Evolutionary conservation across 2,113 vertebrate genomes (phyloP).

Genomic region (Syngnathus scovelli): DNA sequence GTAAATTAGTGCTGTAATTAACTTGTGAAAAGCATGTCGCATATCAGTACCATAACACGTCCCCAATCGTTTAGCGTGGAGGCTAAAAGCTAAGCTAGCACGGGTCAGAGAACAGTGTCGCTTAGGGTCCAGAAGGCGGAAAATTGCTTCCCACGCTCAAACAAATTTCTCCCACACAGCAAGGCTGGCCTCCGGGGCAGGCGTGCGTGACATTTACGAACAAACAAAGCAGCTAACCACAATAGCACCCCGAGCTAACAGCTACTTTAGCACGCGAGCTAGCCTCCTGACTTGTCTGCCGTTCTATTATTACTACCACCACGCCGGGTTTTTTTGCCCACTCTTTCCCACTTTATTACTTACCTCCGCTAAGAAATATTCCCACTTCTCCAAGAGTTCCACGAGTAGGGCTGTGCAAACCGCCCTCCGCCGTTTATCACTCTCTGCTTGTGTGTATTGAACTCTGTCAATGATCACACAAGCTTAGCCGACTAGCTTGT

Average conservation of each 20-base stretch:
- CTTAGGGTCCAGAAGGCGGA: not conserved
- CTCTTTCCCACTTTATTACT: constrained; percentile 38
- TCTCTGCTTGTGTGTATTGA: constrained; percentile 66
- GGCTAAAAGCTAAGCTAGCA: constrained; percentile 23
- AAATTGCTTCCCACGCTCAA: not conserved
- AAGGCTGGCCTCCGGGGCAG: constrained; percentile 16
- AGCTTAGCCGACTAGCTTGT: constrained; percentile 56
- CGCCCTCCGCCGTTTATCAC: constrained; percentile 17
- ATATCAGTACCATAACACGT: constrained; percentile 23
- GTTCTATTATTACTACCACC: constrained; percentile 21
- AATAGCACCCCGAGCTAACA: constrained; percentile 34
- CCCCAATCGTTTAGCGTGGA: constrained; percentile 20
- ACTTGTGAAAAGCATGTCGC: constrained; percentile 10
- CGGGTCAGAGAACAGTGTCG: constrained; percentile 32
- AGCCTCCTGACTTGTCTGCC: constrained; percentile 20
- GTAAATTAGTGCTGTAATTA: not conserved
- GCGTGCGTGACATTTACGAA: constrained; percentile 38
- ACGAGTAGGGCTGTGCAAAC: not conserved
- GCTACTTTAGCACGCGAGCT: constrained; percentile 52
- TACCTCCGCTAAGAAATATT: constrained; percentile 1
- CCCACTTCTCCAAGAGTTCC: constrained; percentile 8
- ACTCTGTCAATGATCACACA: constrained; percentile 75
- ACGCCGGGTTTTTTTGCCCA: constrained; percentile 39
- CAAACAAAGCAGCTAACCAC: constrained; percentile 54
- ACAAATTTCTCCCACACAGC: not conserved